These are phyloP conservation scores for Pseudomyrmex flavicornis DNA, from an alignment of 1,140 invertebrate genomes.

Conservation along the genomic window DNA sequence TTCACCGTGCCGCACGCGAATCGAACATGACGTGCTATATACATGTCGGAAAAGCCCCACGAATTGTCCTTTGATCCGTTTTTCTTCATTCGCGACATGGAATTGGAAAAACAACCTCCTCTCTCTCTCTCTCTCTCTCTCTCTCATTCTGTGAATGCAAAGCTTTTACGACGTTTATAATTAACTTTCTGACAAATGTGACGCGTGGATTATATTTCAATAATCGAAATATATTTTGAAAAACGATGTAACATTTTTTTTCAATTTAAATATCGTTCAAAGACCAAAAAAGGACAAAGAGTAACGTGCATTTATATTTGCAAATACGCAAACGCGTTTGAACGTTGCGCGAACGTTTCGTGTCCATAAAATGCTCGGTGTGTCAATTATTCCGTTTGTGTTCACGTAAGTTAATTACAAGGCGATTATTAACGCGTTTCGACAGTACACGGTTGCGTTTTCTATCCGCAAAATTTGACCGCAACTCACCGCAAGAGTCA, in stretches of 20 bases:
- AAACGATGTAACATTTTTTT: constrained; percentile 9
- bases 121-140: neutral
- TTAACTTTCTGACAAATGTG: constrained; percentile 45
- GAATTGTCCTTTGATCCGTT: constrained; percentile 47
- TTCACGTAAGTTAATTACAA: constrained; percentile 34
- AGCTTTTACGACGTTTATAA: constrained; percentile 27
- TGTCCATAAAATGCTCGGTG: neutral
- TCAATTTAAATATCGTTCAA: neutral
- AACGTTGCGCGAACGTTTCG: neutral
- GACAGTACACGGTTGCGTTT: constrained; percentile 7
- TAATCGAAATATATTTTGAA: neutral
- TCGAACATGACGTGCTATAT: constrained; percentile 33
- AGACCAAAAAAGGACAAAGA: neutral
- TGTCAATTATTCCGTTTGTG: constrained; percentile 41
- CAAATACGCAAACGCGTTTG: constrained; percentile 1
- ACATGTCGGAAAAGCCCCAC: constrained; percentile 25
- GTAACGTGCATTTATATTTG: neutral
- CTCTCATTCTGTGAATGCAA: constrained; percentile 6
- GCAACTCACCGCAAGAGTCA: constrained; percentile 22
- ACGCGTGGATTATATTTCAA: constrained; percentile 42
- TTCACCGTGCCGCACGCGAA: neutral
- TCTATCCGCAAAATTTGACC: constrained; percentile 52
- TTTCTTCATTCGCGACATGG: constrained; percentile 38
- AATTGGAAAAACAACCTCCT: constrained; percentile 39
- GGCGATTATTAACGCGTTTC: constrained; percentile 34